Percentiles rank a stretch among this genome's conserved stretches.
phyloP scores from a whole-genome alignment of 2,888 invertebrate species.

The Noctua fimbriata region DNA sequence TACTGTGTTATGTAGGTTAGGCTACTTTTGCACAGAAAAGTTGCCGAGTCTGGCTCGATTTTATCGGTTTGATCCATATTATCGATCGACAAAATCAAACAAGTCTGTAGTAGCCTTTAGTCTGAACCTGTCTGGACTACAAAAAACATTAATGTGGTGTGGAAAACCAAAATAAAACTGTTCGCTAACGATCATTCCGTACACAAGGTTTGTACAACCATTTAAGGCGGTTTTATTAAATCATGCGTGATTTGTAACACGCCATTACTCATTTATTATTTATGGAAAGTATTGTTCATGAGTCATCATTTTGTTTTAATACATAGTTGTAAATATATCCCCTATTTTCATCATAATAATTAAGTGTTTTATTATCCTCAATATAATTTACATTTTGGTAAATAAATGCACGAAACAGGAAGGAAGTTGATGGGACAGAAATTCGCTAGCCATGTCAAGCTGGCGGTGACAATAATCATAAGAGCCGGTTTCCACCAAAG shows the following conservation, averaged over 20 bases:
- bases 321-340: slow-evolving; percentile 88
- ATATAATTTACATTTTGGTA: background rate
- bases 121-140: slow-evolving; percentile 19
- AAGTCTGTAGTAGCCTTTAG: slow-evolving; percentile 4
- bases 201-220: slow-evolving; percentile 77
- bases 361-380: slow-evolving; percentile 67
- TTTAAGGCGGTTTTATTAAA: slow-evolving; percentile 70
- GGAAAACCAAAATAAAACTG: slow-evolving; percentile 40
- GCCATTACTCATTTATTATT: slow-evolving; percentile 84
- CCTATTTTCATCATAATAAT: slow-evolving; percentile 89
- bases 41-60: slow-evolving; percentile 16
- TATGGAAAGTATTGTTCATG: slow-evolving; percentile 88
- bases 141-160: slow-evolving; percentile 26
- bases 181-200: slow-evolving; percentile 77
- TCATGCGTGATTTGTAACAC: slow-evolving; percentile 79
- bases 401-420: background rate
- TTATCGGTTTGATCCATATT: slow-evolving; percentile 2
- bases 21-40: slow-evolving; percentile 31
- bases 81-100: slow-evolving; percentile 20
- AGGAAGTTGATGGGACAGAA: slow-evolving; percentile 11
- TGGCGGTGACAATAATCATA: background rate
- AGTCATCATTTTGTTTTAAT: slow-evolving; percentile 87
- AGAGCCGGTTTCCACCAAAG: background rate
- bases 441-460: background rate
- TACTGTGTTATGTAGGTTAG: background rate